A percentile compares a stretch with the other conserved stretches of the same genome.
Evolutionary conservation across 2,113 vertebrate species (phyloP).

Genomic region (Amazona guildingii): DNA sequence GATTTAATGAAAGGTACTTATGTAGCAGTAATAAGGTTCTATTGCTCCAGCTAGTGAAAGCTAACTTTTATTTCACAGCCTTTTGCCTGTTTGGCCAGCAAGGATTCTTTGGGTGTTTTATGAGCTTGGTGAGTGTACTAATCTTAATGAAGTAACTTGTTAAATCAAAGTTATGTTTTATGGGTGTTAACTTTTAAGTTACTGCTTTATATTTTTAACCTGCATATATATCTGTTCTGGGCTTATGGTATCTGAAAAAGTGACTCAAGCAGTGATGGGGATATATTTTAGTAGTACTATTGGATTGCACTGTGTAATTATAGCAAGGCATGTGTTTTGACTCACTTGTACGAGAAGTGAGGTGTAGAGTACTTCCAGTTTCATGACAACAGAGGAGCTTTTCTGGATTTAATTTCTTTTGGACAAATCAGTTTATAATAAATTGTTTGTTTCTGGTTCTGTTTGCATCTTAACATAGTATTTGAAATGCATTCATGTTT

Average conservation of each 20-base stretch:
- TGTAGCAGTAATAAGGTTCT: accelerated
- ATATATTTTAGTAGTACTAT: not conserved
- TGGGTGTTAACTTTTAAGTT: not conserved
- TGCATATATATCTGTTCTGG: accelerated
- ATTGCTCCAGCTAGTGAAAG: not conserved
- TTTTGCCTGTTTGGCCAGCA: not conserved
- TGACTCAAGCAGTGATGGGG: not conserved
- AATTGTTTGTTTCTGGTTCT: not conserved
- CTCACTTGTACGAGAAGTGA: accelerated
- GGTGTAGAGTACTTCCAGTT: accelerated
- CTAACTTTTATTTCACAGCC: accelerated
- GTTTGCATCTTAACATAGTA: not conserved
- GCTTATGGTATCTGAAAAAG: not conserved
- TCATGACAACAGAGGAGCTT: not conserved
- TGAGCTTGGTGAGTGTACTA: not conserved
- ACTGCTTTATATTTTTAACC: not conserved
- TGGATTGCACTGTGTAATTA: accelerated
- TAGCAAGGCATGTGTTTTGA: not conserved
- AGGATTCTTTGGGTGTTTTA: not conserved
- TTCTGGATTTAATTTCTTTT: not conserved
- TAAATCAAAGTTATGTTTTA: not conserved
- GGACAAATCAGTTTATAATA: not conserved
- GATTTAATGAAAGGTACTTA: not conserved
- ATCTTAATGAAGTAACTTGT: not conserved
- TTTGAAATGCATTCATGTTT: not conserved